A percentile compares a stretch with the other conserved stretches of the same genome.
Evolutionary conservation across 2,797 vertebrate genomes (phyloP).

Genomic region (Alosa sapidissima): DNA sequence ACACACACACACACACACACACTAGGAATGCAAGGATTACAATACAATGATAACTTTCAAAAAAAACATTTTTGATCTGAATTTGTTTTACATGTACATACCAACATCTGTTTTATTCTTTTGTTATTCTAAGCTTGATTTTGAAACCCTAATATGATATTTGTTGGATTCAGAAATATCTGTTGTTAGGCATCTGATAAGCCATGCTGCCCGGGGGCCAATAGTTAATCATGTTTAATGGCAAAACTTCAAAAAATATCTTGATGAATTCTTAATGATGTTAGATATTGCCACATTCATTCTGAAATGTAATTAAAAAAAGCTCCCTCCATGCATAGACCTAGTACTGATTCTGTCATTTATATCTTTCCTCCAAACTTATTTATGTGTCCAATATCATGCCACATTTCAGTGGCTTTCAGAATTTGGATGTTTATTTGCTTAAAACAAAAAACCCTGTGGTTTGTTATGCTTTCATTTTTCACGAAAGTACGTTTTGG

Average conservation of each 20-base stretch:
- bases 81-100: not conserved
- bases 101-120: not conserved
- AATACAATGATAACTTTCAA: not conserved
- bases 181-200: not conserved
- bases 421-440: slow-evolving; percentile 71
- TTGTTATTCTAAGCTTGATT: not conserved
- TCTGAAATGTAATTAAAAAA: slow-evolving; percentile 33
- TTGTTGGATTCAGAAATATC: not conserved
- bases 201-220: not conserved
- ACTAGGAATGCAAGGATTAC: not conserved
- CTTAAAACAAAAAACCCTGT: slow-evolving; percentile 65
- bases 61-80: not conserved
- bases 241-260: slow-evolving; percentile 38
- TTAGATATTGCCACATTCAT: slow-evolving; percentile 50
- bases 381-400: slow-evolving; percentile 69
- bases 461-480: slow-evolving; percentile 74
- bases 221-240: slow-evolving; percentile 6
- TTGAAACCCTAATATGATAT: not conserved
- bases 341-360: slow-evolving; percentile 57
- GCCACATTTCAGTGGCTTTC: slow-evolving; percentile 68
- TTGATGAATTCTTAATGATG: slow-evolving; percentile 55
- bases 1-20: not conserved
- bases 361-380: slow-evolving; percentile 69
- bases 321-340: slow-evolving; percentile 17
- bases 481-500: slow-evolving; percentile 59